Percentiles rank a stretch among this genome's conserved stretches.
Evolutionary conservation across 2,888 invertebrate species (phyloP).

Genomic region (Tetragonula carbonaria): DNA sequence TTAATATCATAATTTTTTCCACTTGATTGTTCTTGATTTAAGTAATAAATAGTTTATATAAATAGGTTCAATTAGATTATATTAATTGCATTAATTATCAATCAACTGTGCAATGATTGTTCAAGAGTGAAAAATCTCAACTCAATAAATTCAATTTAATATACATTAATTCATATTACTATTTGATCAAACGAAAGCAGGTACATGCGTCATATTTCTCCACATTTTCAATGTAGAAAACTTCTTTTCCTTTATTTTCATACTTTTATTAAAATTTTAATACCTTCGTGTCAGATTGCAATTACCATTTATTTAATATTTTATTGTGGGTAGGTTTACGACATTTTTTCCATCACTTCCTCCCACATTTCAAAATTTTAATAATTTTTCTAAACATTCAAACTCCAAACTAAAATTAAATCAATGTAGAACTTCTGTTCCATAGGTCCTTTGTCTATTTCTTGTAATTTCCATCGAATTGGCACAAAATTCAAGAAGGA

Average conservation of each 20-base stretch:
- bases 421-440: background rate
- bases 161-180: background rate
- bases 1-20: background rate
- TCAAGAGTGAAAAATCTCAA: background rate
- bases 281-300: background rate
- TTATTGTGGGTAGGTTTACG: background rate
- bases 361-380: background rate
- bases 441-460: background rate
- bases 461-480: too few species aligned
- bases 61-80: background rate
- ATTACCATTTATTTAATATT: background rate
- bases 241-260: background rate
- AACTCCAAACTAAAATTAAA: background rate
- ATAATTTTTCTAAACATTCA: too few species aligned
- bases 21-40: background rate
- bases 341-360: background rate
- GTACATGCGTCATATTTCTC: background rate
- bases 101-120: background rate
- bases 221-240: background rate
- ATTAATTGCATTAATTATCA: background rate
- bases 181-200: constrained; percentile 4
- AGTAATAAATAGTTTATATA: background rate
- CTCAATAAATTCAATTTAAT: background rate
- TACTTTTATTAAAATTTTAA: background rate
- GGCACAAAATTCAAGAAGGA: background rate